Evolutionary conservation across 2,113 vertebrate genomes (phyloP).

Genomic region (Misgurnus mizolepis): DNA sequence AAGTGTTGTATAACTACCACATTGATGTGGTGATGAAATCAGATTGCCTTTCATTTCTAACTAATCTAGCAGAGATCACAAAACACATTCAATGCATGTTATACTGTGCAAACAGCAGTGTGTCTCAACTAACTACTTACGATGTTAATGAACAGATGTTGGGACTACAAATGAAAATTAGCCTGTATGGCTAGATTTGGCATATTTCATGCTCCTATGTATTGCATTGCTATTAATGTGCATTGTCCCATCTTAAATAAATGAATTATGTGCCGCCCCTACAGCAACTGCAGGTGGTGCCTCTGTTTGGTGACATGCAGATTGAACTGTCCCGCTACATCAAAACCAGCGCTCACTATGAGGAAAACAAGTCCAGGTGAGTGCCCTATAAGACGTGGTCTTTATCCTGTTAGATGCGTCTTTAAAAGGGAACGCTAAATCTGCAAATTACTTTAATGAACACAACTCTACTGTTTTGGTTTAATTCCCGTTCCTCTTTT

Average conservation of each 20-base stretch:
- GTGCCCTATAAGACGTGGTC: conserved; percentile 26
- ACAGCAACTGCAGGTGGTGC: conserved; percentile 97
- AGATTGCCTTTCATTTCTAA: too few relatives aligned
- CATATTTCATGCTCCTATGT: too few relatives aligned
- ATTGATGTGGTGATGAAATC: too few relatives aligned
- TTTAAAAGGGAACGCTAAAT: background rate
- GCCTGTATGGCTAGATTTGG: too few relatives aligned
- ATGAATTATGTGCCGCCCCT: background rate
- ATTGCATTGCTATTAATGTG: too few relatives aligned
- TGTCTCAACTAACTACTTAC: background rate
- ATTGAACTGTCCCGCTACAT: conserved; percentile 97
- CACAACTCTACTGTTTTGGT: background rate
- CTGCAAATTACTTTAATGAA: background rate
- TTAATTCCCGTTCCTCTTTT: background rate
- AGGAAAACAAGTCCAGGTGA: conserved; percentile 98
- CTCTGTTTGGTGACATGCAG: conserved; percentile 98
- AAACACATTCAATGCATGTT: background rate
- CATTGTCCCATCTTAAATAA: too few relatives aligned
- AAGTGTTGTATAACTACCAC: too few relatives aligned
- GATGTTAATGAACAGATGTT: background rate
- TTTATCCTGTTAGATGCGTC: background rate
- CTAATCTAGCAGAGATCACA: too few relatives aligned
- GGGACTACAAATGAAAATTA: too few relatives aligned
- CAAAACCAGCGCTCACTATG: conserved; percentile 97
- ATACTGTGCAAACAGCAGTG: background rate